A percentile compares a stretch with the other conserved stretches of the same genome.
These are phyloP conservation scores for Sipha maydis DNA, from an alignment of 2,888 invertebrate genomes.

Conservation along the genomic window DNA sequence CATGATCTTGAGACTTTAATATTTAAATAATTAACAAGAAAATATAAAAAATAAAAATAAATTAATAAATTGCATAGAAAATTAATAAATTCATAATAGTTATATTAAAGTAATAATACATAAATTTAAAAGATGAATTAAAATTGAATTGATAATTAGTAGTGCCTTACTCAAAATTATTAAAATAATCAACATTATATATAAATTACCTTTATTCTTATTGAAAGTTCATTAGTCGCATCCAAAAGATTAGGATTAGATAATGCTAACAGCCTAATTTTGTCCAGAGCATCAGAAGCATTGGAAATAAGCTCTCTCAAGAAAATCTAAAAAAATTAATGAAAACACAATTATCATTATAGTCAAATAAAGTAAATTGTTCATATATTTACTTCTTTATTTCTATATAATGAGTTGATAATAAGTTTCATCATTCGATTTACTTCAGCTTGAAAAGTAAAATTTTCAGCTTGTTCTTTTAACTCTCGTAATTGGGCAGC, in stretches of 20 bases:
- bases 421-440: conserved; percentile 99
- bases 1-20: too few relatives aligned
- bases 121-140: too few relatives aligned
- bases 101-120: too few relatives aligned
- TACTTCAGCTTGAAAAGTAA: conserved; percentile 96
- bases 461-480: conserved; percentile 87
- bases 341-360: not conserved
- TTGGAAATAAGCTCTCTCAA: conserved; percentile 97
- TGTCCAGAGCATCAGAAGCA: conserved; percentile 98
- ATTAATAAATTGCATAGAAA: too few relatives aligned
- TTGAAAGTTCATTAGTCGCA: conserved; percentile 82
- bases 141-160: too few relatives aligned
- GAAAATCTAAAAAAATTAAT: conserved; percentile 79
- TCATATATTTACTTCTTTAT: conserved; percentile 83
- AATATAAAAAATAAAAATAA: too few relatives aligned
- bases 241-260: conserved; percentile 85
- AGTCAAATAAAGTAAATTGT: not conserved
- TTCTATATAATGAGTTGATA: conserved; percentile 98
- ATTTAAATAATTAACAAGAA: too few relatives aligned
- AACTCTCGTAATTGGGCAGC: conserved; percentile 93
- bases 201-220: conserved; percentile 79
- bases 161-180: too few relatives aligned
- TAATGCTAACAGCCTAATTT: conserved; percentile 91
- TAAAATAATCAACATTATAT: not conserved
- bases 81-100: too few relatives aligned